A percentile compares a stretch with the other conserved stretches of the same genome.
These are phyloP conservation scores for Muscina levida DNA, from an alignment of 2,888 invertebrate species.

Conservation along the genomic window DNA sequence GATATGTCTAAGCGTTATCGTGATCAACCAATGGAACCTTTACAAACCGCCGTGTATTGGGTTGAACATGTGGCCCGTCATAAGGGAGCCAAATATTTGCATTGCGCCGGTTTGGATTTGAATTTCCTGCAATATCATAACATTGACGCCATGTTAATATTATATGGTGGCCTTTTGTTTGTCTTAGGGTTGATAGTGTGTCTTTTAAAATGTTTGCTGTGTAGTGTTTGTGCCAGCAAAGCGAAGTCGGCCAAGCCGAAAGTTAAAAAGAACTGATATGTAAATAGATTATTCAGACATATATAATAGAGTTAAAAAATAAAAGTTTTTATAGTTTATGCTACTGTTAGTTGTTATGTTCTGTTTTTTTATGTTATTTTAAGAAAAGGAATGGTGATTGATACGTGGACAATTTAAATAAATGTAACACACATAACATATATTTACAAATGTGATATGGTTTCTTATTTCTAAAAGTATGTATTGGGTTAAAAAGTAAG, in stretches of 20 bases:
- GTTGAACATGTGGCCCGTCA: conserved; percentile 76
- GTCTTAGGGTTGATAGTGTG: conserved; percentile 34
- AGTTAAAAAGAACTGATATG: conserved; percentile 41
- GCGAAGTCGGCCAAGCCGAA: conserved; percentile 15
- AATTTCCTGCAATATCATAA: conserved; percentile 74
- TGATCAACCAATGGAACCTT: conserved; percentile 76
- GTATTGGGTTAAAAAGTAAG: too few species aligned
- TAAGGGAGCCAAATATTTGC: conserved; percentile 76
- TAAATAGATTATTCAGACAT: too few species aligned
- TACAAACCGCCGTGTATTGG: conserved; percentile 76
- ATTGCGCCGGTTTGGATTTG: conserved; percentile 73
- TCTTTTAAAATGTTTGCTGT: conserved; percentile 51
- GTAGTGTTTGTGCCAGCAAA: conserved; percentile 24
- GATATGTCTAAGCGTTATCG: conserved; percentile 72
- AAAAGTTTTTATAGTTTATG: too few species aligned
- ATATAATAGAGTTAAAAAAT: too few species aligned
- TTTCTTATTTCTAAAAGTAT: too few species aligned
- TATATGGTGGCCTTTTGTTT: conserved; percentile 65
- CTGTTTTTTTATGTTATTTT: too few species aligned
- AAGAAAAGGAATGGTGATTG: too few species aligned
- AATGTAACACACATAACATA: too few species aligned
- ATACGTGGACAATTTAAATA: too few species aligned
- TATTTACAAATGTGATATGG: too few species aligned
- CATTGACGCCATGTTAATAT: conserved; percentile 72
- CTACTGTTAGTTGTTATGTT: too few species aligned